A percentile compares a stretch with the other conserved stretches of the same genome.
These are phyloP conservation scores for Brevipalpus yothersi DNA, from an alignment of 1,140 invertebrate genomes.

Conservation along the genomic window DNA sequence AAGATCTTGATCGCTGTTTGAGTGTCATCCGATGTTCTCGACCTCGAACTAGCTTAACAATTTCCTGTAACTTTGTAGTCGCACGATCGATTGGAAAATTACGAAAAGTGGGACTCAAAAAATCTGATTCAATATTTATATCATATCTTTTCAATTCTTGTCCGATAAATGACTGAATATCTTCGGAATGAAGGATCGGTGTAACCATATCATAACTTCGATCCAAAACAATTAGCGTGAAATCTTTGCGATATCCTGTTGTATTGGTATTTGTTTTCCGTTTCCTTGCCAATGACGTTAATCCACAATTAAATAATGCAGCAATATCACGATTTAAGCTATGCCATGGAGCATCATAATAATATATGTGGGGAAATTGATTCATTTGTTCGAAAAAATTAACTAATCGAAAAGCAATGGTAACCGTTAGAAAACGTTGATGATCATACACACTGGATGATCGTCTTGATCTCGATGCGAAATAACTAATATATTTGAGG, in stretches of 20 bases:
- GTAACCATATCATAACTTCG: background rate
- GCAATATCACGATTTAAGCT: background rate
- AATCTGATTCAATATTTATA: too few species aligned
- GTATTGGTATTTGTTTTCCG: background rate
- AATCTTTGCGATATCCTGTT: background rate
- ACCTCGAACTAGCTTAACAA: too few species aligned
- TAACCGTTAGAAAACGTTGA: background rate
- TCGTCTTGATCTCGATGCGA: background rate
- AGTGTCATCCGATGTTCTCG: too few species aligned
- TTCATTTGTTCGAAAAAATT: background rate
- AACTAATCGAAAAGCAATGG: background rate
- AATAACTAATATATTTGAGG: background rate
- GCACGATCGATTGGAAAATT: too few species aligned
- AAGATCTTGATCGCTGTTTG: too few species aligned
- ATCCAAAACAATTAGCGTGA: background rate
- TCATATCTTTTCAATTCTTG: background rate
- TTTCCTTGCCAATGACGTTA: background rate
- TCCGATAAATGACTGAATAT: background rate
- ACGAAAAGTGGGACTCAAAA: too few species aligned
- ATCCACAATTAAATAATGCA: background rate
- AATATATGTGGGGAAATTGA: background rate
- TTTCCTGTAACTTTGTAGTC: too few species aligned
- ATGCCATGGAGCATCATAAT: background rate
- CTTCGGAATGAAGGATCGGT: background rate
- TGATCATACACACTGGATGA: background rate